phyloP scores from a whole-genome alignment of 2,797 vertebrate genomes.

The Phoeniculus purpureus region DNA sequence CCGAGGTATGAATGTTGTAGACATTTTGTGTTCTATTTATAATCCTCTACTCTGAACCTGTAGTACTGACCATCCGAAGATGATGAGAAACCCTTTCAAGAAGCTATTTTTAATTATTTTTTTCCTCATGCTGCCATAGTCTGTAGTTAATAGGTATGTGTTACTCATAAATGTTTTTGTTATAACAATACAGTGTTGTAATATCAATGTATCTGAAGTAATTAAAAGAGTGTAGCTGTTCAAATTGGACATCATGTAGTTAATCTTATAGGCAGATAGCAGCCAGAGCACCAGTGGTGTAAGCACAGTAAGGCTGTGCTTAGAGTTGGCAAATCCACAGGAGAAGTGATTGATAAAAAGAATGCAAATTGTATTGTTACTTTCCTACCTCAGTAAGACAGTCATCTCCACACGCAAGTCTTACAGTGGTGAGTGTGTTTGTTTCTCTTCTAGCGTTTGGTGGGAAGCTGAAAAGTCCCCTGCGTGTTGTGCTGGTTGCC shows the following conservation, averaged over 20 bases:
- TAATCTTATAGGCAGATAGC: background rate
- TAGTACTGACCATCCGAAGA: background rate
- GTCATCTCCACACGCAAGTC: background rate
- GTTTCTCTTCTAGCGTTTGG: conserved; percentile 83
- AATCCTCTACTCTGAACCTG: background rate
- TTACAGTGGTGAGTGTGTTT: background rate
- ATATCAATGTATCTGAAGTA: background rate
- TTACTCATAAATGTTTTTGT: background rate
- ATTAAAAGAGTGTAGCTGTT: background rate
- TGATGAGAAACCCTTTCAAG: background rate
- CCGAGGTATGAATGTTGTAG: conserved; percentile 57
- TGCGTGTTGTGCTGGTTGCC: conserved; percentile 89
- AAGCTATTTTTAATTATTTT: background rate
- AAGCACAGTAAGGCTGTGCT: background rate
- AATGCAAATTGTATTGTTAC: background rate
- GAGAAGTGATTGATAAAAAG: background rate
- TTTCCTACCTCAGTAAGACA: background rate
- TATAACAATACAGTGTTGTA: background rate
- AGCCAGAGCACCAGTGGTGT: background rate
- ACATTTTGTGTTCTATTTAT: background rate
- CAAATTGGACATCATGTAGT: background rate
- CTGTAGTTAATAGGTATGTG: background rate
- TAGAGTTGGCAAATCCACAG: background rate
- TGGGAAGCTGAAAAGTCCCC: conserved; percentile 89
- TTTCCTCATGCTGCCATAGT: background rate